These are phyloP conservation scores for Crocodylus rhombifer DNA, from an alignment of 2,797 vertebrate genomes.

Conservation along the genomic window DNA sequence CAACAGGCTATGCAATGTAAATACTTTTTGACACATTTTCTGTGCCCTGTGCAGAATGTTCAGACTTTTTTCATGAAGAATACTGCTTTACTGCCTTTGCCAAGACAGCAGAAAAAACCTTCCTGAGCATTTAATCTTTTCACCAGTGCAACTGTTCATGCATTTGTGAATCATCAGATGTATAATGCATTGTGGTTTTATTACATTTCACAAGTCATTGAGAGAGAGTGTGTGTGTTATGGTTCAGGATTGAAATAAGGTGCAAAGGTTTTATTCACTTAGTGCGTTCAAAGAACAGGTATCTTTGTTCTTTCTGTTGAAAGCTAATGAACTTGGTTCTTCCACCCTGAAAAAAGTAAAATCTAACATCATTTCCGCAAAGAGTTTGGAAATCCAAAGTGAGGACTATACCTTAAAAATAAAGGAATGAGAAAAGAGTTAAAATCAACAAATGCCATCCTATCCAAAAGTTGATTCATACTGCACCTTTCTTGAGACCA, in stretches of 20 bases:
- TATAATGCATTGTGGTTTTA: slow-evolving; percentile 33
- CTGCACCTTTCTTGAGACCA: background rate
- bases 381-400: background rate
- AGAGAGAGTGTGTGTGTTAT: slow-evolving; percentile 14
- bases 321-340: background rate
- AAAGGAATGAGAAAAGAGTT: background rate
- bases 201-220: background rate
- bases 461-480: background rate
- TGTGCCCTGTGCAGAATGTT: slow-evolving; percentile 42
- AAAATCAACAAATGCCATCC: background rate
- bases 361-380: background rate
- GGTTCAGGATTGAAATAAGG: slow-evolving; percentile 52
- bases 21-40: background rate
- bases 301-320: background rate
- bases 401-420: background rate
- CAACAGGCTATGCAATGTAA: slow-evolving; percentile 50
- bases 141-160: slow-evolving; percentile 24
- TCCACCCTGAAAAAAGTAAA: background rate
- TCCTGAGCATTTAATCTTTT: slow-evolving; percentile 9
- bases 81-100: slow-evolving; percentile 4
- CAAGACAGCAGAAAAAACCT: slow-evolving; percentile 9
- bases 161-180: slow-evolving; percentile 39
- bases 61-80: slow-evolving; percentile 23
- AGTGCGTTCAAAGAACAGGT: background rate
- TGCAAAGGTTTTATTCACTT: background rate